A percentile compares a stretch with the other conserved stretches of the same genome.
Conservation (phyloP, 2,888 invertebrate species). For the Pheosia gnoma region DNA sequence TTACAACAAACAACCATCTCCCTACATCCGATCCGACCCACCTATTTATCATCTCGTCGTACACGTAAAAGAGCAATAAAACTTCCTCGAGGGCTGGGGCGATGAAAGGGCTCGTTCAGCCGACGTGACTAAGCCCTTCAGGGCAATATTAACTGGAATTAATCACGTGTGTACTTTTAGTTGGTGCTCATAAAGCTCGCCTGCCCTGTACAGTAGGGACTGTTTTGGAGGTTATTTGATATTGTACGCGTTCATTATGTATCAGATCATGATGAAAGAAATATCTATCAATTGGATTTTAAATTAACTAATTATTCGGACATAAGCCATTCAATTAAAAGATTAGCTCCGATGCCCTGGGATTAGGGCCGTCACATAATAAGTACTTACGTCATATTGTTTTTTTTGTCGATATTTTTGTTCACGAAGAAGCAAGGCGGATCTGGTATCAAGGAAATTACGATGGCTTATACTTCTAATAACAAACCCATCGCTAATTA, state of each 20-base stretch:
- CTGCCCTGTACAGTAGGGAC: background rate
- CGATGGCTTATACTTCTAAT: background rate
- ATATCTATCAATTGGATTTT: background rate
- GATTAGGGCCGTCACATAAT: too few relatives aligned
- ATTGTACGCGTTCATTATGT: background rate
- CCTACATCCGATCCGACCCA: background rate
- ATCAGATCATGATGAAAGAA: background rate
- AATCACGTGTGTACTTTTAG: conserved; percentile 9
- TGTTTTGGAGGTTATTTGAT: background rate
- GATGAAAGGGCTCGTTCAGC: conserved; percentile 42
- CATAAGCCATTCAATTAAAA: too few relatives aligned
- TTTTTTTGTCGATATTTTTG: too few relatives aligned
- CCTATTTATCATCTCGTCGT: conserved; percentile 22
- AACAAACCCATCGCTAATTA: background rate
- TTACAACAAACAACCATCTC: background rate
- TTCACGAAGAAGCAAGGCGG: background rate
- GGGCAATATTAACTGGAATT: conserved; percentile 36
- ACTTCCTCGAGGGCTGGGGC: conserved; percentile 39
- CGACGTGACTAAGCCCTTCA: conserved; percentile 43
- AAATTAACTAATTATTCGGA: too few relatives aligned
- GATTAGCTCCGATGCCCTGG: too few relatives aligned
- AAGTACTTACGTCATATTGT: too few relatives aligned
- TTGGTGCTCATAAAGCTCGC: background rate
- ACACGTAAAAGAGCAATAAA: conserved; percentile 46
- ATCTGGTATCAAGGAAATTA: background rate